Conservation (phyloP, 2,888 invertebrate species). For the Calliphora vomitoria region DNA sequence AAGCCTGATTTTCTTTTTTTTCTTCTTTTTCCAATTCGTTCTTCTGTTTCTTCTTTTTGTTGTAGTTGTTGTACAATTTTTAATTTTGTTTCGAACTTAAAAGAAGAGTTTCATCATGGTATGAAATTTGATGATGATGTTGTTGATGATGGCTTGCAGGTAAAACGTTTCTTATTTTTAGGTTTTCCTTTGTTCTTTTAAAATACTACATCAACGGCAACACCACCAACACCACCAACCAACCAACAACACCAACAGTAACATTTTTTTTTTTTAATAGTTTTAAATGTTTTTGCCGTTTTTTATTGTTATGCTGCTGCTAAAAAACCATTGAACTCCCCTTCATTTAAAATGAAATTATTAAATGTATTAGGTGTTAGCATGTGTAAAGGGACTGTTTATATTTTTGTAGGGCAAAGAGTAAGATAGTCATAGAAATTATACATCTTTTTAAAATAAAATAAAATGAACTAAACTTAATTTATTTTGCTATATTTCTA, state of each 20-base stretch:
- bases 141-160: conserved; percentile 60
- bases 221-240: conserved; percentile 30
- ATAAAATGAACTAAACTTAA: too few relatives aligned
- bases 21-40: conserved; percentile 15
- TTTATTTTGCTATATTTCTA: too few relatives aligned
- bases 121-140: conserved; percentile 66
- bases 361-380: conserved; percentile 45
- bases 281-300: conserved; percentile 55
- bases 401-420: neutral
- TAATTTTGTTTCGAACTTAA: conserved; percentile 56
- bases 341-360: conserved; percentile 65
- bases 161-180: conserved; percentile 65
- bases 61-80: conserved; percentile 11
- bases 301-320: conserved; percentile 50
- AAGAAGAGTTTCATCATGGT: conserved; percentile 64
- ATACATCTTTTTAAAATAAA: too few relatives aligned
- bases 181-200: conserved; percentile 70
- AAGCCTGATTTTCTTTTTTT: conserved; percentile 60
- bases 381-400: neutral
- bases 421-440: neutral
- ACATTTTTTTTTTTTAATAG: conserved; percentile 61
- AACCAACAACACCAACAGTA: conserved; percentile 56
- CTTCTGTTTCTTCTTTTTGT: conserved; percentile 38
- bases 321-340: conserved; percentile 71
- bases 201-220: conserved; percentile 10